Evolutionary conservation across 2,797 vertebrate species (phyloP), one percentile per base, ranked within the genome.

Genomic region (Hydrocynus forskahlii): DNA sequence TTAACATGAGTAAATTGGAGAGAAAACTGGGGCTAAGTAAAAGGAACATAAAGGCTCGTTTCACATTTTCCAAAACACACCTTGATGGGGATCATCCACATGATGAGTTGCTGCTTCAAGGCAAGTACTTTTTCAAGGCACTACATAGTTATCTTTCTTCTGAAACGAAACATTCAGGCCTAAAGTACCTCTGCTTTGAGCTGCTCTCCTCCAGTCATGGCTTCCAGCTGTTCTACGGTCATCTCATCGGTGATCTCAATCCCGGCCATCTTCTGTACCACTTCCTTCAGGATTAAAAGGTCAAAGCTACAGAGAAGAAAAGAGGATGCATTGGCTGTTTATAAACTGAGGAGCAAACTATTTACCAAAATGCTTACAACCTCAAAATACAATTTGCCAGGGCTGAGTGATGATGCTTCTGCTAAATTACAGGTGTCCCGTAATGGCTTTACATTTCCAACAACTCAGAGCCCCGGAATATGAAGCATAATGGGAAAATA

Each of bases 171-270:
- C 19, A 52, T 14, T 17, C 2, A 71, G 9, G 40, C n/a, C 16
- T 45, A 14, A 57, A 83, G 35, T 83, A 98, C 97, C 96, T 99
- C 98, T 3, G 98, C 98, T 94, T 99, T 99, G 68, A 99, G 95
- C 84, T 99, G 98, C 76, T 99, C 98, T 84, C 98, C 98, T 84
- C 98, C 98, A 5, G 97, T 99, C 97, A 99, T 99, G 87, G 98
- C 98, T 91, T 99, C 98, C 59, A 99, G 89, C 81, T 99, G 98
- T 81, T 99, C 97, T 76, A 95, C 96, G 7, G 98, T 99, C 96
- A 99, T 99, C 91, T 99, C 98, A 79, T 99, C 97, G 6, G 97
- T 99, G 89, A 99, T 98, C 94, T 99, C 98, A 75, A 99, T 99
- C 73, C 98, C 98, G 1, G 98, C 98, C 97, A 99, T 99, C 93